phyloP scores from a whole-genome alignment of 1,140 invertebrate species.

The Ectropis grisescens region DNA sequence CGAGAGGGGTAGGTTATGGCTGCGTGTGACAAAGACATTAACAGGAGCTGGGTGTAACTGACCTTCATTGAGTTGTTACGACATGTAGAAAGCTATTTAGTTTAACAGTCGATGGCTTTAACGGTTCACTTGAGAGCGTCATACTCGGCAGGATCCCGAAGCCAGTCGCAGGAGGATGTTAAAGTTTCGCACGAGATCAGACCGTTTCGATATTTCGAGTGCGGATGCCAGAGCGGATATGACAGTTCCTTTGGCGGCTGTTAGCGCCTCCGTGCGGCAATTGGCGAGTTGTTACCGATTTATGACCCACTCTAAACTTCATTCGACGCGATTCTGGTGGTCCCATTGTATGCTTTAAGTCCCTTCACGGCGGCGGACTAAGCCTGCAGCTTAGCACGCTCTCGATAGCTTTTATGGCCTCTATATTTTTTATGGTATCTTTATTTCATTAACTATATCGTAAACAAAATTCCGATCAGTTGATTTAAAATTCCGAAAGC shows the following conservation, averaged over 20 bases:
- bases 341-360: slow-evolving; percentile 58
- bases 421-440: slow-evolving; percentile 48
- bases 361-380: slow-evolving; percentile 32
- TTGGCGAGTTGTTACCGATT: slow-evolving; percentile 65
- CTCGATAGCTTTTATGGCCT: slow-evolving; percentile 46
- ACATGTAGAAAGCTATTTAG: too few relatives aligned
- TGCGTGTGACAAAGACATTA: too few relatives aligned
- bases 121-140: too few relatives aligned
- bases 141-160: too few relatives aligned
- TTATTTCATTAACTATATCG: slow-evolving; percentile 42
- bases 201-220: slow-evolving; percentile 38
- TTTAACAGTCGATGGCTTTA: too few relatives aligned
- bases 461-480: slow-evolving; percentile 12
- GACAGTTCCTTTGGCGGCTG: slow-evolving; percentile 36
- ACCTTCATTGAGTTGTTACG: too few relatives aligned
- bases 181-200: slow-evolving; percentile 6
- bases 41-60: slow-evolving; percentile 1
- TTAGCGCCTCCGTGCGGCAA: slow-evolving; percentile 65
- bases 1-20: slow-evolving; percentile 43
- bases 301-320: slow-evolving; percentile 62
- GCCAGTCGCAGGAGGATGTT: too few relatives aligned
- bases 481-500: slow-evolving; percentile 10
- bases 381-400: slow-evolving; percentile 29
- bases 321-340: slow-evolving; percentile 58
- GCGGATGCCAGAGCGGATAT: slow-evolving; percentile 63